Evolutionary conservation across 2,888 invertebrate species (phyloP).

Genomic region (Sclerodermus sp.): DNA sequence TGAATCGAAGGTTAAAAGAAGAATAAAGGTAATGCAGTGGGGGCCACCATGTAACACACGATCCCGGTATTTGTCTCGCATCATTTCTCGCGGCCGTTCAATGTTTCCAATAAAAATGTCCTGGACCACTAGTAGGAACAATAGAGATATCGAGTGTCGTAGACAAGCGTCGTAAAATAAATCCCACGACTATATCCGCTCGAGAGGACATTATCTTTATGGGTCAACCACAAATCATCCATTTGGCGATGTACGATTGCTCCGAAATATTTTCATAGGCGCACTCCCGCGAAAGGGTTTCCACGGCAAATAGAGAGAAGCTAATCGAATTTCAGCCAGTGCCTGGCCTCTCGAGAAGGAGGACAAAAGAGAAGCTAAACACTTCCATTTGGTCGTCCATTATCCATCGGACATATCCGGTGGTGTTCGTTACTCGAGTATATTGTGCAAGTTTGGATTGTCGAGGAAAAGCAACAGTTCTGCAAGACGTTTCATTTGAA

Average conservation of each 20-base stretch:
- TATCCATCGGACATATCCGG: too few relatives aligned
- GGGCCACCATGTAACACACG: not conserved
- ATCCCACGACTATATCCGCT: conserved; percentile 13
- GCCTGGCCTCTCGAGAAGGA: too few relatives aligned
- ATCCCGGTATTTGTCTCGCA: not conserved
- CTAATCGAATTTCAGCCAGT: too few relatives aligned
- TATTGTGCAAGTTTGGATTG: too few relatives aligned
- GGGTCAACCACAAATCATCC: conserved; percentile 12
- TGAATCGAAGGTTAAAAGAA: too few relatives aligned
- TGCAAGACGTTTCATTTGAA: too few relatives aligned
- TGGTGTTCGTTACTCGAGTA: too few relatives aligned
- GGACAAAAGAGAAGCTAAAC: too few relatives aligned
- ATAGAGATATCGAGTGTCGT: conserved; percentile 14
- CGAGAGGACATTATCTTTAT: conserved; percentile 14
- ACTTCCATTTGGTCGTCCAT: too few relatives aligned
- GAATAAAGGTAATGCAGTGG: not conserved
- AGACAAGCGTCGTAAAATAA: conserved; percentile 17
- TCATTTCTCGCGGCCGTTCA: not conserved
- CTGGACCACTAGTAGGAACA: conserved; percentile 9
- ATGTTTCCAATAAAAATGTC: conserved; percentile 12
- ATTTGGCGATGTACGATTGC: conserved; percentile 8
- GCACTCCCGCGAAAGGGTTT: not conserved
- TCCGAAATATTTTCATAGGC: conserved; percentile 2
- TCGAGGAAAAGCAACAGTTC: too few relatives aligned
- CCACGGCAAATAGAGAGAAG: not conserved